Base-by-base conservation (phyloP, 2,797 vertebrate species). In the Agapornis canus region DNA sequence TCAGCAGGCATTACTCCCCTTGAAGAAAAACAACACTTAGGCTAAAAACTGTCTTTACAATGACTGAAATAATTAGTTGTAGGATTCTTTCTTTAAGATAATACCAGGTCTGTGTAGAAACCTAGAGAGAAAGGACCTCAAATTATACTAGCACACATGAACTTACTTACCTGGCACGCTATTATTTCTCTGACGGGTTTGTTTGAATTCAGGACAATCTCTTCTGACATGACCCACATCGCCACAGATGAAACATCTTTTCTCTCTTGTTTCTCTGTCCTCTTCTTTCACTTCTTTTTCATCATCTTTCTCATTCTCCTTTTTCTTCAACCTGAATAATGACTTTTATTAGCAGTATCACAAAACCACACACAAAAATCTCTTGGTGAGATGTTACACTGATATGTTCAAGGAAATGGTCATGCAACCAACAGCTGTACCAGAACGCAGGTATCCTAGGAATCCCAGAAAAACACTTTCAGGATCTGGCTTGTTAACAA, bases 161-260 rank as follows among this genome's bases (percentile, higher is more conserved):
- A 40, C 31, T 80, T 68, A 54, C 95, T 97, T 96, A 98, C 98
- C 98, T 90, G 98, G 96, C 90, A 98, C 94, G 9, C 94, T 97
- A 49, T 97, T 92, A 68, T 97, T 98, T 97, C 99, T 98, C 97
- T 99, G 99, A 51, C 99, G 99, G 27, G 99, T 98, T 93, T 99
- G 98, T 91, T 99, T 98, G 97, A 99, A 99, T 86, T 99, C 99
- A 3, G 99, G 99, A 93, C 99, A 99, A 96, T 99, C 99, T 90
- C 99, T 98, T 82, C 99, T 98, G 22, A 99, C 99, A 13, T 99
- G 99, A 39, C 99, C 99, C 76, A 98, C 98, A 94, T 99, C 99
- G 18, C 99, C 99, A 84, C 99, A 99, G 97, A 99, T 99, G 96
- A 99, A 99, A 94, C 99, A 99, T 7, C 99, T 99, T 65, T 99